A percentile compares a stretch with the other conserved stretches of the same genome.
These are phyloP conservation scores for Drosophila merina DNA, from an alignment of 2,888 invertebrate genomes.

Conservation along the genomic window DNA sequence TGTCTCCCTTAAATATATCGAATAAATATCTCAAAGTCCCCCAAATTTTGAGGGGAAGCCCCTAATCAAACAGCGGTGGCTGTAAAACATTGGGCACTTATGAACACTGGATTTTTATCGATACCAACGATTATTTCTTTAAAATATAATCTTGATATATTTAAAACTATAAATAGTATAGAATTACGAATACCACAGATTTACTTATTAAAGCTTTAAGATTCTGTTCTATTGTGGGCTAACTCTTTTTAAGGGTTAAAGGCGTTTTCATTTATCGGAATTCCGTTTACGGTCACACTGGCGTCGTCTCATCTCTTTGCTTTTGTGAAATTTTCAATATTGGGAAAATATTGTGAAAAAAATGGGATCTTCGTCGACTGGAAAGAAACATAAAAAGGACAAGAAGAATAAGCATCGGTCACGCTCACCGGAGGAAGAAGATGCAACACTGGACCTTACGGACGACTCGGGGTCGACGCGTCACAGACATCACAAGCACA, in stretches of 20 bases:
- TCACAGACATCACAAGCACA: conserved; percentile 75
- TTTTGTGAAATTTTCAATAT: conserved; percentile 29
- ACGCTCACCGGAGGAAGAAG: conserved; percentile 64
- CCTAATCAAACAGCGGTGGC: too few species aligned
- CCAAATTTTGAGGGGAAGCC: too few species aligned
- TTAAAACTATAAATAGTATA: too few species aligned
- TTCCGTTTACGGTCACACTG: conserved; percentile 25
- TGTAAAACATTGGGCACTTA: too few species aligned
- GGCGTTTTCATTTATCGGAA: background rate
- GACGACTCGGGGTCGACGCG: conserved; percentile 69
- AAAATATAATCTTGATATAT: too few species aligned
- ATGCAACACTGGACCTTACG: conserved; percentile 62
- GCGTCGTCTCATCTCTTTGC: conserved; percentile 12
- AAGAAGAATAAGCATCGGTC: conserved; percentile 81
- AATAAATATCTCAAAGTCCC: too few species aligned
- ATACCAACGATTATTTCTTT: too few species aligned
- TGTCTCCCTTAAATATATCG: too few species aligned
- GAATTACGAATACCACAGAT: too few species aligned
- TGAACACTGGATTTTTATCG: too few species aligned
- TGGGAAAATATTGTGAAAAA: conserved; percentile 16
- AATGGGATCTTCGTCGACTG: conserved; percentile 83
- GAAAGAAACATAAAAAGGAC: conserved; percentile 83
- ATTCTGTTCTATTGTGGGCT: too few species aligned
- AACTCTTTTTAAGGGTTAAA: background rate
- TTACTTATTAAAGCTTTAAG: too few species aligned